Conservation (phyloP, 2,113 vertebrate species). For the Sitta europaea region DNA sequence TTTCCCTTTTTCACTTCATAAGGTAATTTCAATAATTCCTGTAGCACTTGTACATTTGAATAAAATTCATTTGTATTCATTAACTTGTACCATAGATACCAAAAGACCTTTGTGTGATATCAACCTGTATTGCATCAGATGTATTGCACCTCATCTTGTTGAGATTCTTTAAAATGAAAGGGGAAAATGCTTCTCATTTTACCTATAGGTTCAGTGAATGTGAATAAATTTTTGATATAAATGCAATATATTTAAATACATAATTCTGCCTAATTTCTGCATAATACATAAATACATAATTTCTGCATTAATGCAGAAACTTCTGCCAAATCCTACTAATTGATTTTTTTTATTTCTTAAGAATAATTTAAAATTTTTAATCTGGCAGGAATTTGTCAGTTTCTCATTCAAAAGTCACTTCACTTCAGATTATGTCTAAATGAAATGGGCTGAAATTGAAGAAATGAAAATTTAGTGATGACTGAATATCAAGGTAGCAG, state of each 20-base stretch:
- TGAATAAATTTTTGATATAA: background rate
- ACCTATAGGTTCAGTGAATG: background rate
- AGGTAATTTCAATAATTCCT: background rate
- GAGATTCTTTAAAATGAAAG: background rate
- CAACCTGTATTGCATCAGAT: background rate
- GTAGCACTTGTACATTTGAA: background rate
- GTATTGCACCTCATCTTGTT: background rate
- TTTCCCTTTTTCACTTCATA: background rate
- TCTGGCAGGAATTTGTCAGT: background rate
- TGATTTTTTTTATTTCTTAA: background rate
- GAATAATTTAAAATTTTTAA: background rate
- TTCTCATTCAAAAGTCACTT: background rate
- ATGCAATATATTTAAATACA: background rate
- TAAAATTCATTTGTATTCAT: background rate
- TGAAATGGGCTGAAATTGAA: background rate
- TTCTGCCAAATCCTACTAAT: background rate
- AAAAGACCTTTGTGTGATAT: background rate
- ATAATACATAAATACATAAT: background rate
- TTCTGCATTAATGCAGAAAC: background rate
- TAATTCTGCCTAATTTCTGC: background rate
- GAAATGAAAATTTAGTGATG: background rate
- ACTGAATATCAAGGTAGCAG: background rate
- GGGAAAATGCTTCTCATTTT: background rate
- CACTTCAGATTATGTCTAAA: background rate
- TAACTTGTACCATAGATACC: background rate